A percentile compares a stretch with the other conserved stretches of the same genome.
Evolutionary conservation across 2,797 vertebrate species (phyloP).

Genomic region (Toxotes lorentzi): DNA sequence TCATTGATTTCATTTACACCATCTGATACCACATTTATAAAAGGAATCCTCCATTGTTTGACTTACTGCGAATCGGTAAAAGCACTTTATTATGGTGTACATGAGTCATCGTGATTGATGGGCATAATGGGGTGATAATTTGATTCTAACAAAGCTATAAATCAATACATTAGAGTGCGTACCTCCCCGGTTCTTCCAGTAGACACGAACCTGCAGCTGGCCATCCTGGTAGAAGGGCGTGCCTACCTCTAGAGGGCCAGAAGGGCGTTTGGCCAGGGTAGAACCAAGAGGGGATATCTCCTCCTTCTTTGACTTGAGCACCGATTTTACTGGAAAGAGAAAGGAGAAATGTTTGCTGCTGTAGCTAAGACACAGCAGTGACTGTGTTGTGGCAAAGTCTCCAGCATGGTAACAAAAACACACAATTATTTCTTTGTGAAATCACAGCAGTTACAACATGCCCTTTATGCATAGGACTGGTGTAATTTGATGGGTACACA

Average conservation of each 20-base stretch:
- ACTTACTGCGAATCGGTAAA: conserved; percentile 56
- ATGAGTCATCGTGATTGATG: conserved; percentile 70
- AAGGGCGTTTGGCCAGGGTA: conserved; percentile 83
- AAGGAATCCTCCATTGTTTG: conserved; percentile 55
- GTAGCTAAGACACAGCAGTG: conserved; percentile 66
- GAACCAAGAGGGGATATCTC: conserved; percentile 81
- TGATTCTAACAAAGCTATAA: conserved; percentile 59
- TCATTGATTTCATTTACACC: conserved; percentile 65
- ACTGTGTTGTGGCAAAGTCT: conserved; percentile 63
- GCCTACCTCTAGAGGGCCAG: conserved; percentile 90
- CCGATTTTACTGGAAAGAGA: conserved; percentile 74
- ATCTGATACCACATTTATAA: conserved; percentile 53
- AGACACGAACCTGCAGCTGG: conserved; percentile 94
- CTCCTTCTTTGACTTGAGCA: conserved; percentile 80
- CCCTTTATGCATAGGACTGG: conserved; percentile 56
- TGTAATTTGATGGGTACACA: conserved; percentile 44
- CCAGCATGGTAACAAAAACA: conserved; percentile 69
- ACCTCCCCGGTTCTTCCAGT: conserved; percentile 97
- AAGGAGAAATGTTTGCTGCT: conserved; percentile 62
- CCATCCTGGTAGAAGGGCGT: conserved; percentile 93
- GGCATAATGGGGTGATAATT: conserved; percentile 63
- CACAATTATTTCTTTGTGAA: conserved; percentile 67
- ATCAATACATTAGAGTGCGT: conserved; percentile 50
- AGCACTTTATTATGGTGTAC: conserved; percentile 60
- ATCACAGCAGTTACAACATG: conserved; percentile 50